These are phyloP conservation scores for Papilio elwesi DNA, from an alignment of 2,888 invertebrate species.

Conservation along the genomic window DNA sequence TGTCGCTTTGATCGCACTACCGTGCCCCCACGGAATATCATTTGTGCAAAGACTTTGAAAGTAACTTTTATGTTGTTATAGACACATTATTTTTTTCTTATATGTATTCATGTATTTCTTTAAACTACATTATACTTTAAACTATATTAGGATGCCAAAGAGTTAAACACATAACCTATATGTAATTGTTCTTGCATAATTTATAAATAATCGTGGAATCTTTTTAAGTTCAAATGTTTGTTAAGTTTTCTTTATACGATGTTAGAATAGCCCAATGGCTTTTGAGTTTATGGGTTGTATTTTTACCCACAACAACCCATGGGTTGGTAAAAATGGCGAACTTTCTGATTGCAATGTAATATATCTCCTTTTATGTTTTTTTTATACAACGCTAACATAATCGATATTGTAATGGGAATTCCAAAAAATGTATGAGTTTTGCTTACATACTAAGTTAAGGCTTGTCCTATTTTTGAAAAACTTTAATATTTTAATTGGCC, in stretches of 20 bases:
- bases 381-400: too few species aligned
- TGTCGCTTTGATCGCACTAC: constrained; percentile 58
- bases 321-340: too few species aligned
- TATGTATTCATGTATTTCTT: background rate
- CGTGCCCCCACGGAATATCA: constrained; percentile 25
- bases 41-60: constrained; percentile 13
- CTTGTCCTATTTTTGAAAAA: background rate
- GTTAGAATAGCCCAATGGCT: background rate
- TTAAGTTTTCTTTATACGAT: background rate
- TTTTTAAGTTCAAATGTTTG: background rate
- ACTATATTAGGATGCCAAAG: constrained; percentile 9
- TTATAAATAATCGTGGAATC: background rate
- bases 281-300: too few species aligned
- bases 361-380: too few species aligned
- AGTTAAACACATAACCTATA: background rate
- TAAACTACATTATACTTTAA: background rate
- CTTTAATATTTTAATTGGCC: background rate
- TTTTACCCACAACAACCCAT: too few species aligned
- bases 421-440: too few species aligned
- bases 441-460: background rate
- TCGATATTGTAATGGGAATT: too few species aligned
- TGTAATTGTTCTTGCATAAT: background rate
- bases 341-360: too few species aligned
- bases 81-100: background rate
- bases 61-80: constrained; percentile 4